Evolutionary conservation across 2,797 vertebrate genomes (phyloP).

Genomic region (Sphenodon punctatus): DNA sequence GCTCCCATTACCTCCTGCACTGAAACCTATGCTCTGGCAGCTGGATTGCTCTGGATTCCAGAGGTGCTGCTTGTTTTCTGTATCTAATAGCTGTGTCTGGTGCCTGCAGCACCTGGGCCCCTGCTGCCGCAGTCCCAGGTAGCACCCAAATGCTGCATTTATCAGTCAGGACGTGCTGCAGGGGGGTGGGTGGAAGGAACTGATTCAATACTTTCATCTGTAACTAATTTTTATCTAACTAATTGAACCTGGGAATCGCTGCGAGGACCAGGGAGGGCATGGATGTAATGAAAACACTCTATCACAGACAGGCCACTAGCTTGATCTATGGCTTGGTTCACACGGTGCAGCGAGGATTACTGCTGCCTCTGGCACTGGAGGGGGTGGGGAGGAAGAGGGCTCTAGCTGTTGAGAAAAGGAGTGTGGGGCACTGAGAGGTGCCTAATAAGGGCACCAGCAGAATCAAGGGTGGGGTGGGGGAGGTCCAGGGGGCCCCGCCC

Average conservation of each 20-base stretch:
- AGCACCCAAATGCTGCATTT: neutral
- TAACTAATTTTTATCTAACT: constrained; percentile 9
- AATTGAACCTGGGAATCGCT: neutral
- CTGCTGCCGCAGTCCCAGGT: neutral
- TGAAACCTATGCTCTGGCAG: too few species aligned
- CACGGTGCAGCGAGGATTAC: neutral
- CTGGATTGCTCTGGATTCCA: too few species aligned
- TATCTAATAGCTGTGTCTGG: neutral
- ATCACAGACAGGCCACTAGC: constrained; percentile 19
- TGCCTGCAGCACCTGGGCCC: neutral
- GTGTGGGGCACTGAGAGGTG: too few species aligned
- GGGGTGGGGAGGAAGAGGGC: neutral
- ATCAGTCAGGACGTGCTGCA: neutral
- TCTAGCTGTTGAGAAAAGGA: too few species aligned
- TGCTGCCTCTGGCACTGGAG: neutral
- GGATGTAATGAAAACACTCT: constrained; percentile 53
- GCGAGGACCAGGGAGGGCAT: neutral
- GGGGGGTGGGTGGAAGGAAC: neutral
- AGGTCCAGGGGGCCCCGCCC: too few species aligned
- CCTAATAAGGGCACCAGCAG: too few species aligned
- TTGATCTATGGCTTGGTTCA: constrained; percentile 5
- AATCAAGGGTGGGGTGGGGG: too few species aligned
- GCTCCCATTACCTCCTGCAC: too few species aligned
- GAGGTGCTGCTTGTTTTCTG: neutral
- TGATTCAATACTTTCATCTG: neutral